These are phyloP conservation scores for Stegodyphus dumicola DNA, from an alignment of 1,140 invertebrate species.

Conservation along the genomic window DNA sequence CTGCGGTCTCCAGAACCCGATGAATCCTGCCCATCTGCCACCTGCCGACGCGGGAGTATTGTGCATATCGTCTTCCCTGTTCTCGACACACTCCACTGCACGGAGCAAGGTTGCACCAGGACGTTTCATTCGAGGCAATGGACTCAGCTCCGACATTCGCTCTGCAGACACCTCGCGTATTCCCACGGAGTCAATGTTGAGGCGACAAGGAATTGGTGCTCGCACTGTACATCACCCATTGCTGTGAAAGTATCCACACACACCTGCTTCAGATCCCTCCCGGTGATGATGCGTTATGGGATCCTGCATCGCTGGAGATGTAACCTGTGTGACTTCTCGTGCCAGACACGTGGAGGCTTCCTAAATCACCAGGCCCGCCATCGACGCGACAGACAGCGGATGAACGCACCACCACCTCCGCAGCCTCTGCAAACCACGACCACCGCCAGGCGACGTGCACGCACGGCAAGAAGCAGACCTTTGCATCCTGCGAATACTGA, in stretches of 20 bases:
- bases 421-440: background rate
- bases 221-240: background rate
- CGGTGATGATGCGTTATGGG: background rate
- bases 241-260: background rate
- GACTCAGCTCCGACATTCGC: background rate
- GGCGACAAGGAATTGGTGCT: background rate
- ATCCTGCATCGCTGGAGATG: background rate
- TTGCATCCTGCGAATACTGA: too few relatives aligned
- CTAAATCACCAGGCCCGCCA: background rate
- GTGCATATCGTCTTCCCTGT: background rate
- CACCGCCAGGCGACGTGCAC: too few relatives aligned
- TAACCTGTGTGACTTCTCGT: background rate
- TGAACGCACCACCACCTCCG: background rate
- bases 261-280: background rate
- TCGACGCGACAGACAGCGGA: background rate
- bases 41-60: background rate
- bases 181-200: background rate
- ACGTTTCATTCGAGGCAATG: background rate
- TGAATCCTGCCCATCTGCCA: background rate
- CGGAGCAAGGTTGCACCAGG: background rate
- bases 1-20: background rate
- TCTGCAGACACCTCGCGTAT: background rate
- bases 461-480: too few relatives aligned
- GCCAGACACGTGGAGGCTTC: background rate
- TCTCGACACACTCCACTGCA: background rate